These are phyloP conservation scores for Nemapogon koenigi DNA, from an alignment of 2,888 invertebrate species.

Conservation along the genomic window DNA sequence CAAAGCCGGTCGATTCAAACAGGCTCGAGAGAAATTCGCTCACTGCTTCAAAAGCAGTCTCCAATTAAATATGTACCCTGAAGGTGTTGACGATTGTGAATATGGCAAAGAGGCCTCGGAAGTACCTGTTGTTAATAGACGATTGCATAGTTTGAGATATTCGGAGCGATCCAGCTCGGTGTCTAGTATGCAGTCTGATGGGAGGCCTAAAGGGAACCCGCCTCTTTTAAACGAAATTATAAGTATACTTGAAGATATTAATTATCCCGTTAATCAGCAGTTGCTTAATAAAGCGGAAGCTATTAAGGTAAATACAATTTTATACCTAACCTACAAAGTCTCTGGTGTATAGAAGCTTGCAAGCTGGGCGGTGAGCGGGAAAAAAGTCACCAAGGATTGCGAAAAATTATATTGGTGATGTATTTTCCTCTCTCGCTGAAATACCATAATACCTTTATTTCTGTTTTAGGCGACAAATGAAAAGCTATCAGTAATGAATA, in stretches of 20 bases:
- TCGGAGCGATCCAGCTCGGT: constrained; percentile 37
- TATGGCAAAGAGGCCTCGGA: constrained; percentile 47
- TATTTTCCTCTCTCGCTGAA: neutral
- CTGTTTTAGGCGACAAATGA: constrained; percentile 43
- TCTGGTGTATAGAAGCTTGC: too few species aligned
- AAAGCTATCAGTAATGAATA: constrained; percentile 45
- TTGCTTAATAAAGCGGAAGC: constrained; percentile 51
- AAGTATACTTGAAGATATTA: constrained; percentile 70
- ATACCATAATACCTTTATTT: neutral
- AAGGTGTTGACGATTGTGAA: constrained; percentile 43
- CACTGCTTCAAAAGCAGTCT: constrained; percentile 45
- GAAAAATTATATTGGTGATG: neutral
- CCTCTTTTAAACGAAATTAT: constrained; percentile 75
- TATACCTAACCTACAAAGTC: neutral
- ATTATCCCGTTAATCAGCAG: constrained; percentile 56
- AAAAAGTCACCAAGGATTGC: too few species aligned
- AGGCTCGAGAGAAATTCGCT: constrained; percentile 78
- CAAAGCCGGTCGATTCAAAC: constrained; percentile 78
- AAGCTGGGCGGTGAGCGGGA: neutral
- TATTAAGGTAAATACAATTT: constrained; percentile 33
- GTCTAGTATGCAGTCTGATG: constrained; percentile 40
- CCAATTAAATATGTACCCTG: constrained; percentile 31
- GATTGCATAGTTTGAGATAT: constrained; percentile 27
- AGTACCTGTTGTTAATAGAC: constrained; percentile 31
- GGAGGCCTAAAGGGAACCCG: constrained; percentile 68